phyloP scores from a whole-genome alignment of 1,140 invertebrate species.

The Drosophila jambulina region DNA sequence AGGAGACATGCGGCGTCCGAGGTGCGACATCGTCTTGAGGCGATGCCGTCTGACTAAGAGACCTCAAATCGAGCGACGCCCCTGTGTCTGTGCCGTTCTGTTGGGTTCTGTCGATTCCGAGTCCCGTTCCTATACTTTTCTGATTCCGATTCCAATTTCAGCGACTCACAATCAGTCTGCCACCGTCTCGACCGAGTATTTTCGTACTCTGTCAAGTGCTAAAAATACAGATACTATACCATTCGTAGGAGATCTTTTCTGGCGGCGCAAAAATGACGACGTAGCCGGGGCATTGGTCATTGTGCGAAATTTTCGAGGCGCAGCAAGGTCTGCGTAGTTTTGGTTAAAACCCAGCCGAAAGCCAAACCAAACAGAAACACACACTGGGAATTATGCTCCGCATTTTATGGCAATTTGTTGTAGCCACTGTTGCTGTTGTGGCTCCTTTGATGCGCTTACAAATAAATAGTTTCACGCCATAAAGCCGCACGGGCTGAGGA shows the following conservation, averaged over 20 bases:
- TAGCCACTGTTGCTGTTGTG: constrained; percentile 33
- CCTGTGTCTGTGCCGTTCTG: constrained; percentile 59
- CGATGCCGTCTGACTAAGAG: constrained; percentile 59
- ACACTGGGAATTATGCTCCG: constrained; percentile 46
- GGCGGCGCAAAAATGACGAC: constrained; percentile 55
- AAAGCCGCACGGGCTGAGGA: constrained; percentile 34
- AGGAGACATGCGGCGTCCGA: constrained; percentile 5
- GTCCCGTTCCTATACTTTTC: constrained; percentile 5
- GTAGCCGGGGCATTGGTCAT: constrained; percentile 41
- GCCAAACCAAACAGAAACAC: constrained; percentile 13
- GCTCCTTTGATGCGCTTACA: constrained; percentile 80
- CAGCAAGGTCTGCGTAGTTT: constrained; percentile 53
- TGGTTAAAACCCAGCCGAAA: constrained; percentile 14
- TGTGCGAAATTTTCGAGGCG: constrained; percentile 24
- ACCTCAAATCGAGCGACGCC: constrained; percentile 55
- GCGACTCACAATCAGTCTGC: constrained; percentile 38
- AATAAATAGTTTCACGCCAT: constrained; percentile 82
- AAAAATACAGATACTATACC: constrained; percentile 52
- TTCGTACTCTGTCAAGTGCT: constrained; percentile 56
- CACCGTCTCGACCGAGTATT: constrained; percentile 51
- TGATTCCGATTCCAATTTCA: constrained; percentile 44
- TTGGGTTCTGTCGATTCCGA: constrained; percentile 22
- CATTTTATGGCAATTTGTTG: constrained; percentile 63
- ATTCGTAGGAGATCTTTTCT: constrained; percentile 57
- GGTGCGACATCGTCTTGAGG: constrained; percentile 23